Evolutionary conservation across 2,888 invertebrate genomes (phyloP).

Genomic region (Mesorhabditis sp.): DNA sequence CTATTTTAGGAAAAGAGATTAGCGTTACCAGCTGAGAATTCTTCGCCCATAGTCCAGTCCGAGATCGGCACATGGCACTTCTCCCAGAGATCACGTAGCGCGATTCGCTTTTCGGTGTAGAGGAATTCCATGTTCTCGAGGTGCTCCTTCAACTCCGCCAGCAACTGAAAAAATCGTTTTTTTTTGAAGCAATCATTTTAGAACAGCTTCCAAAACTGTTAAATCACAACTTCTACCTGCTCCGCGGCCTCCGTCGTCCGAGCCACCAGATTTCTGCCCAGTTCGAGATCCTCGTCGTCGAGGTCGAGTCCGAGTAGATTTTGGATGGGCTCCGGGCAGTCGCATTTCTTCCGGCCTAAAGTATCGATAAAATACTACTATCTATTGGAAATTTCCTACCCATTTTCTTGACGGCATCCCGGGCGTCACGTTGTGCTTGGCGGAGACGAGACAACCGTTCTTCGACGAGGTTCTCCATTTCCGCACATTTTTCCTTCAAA

Average conservation of each 20-base stretch:
- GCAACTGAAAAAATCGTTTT: no score
- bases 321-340: background rate
- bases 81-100: background rate
- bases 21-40: background rate
- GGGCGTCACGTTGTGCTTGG: background rate
- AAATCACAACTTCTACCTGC: no score
- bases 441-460: background rate
- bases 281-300: background rate
- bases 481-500: background rate
- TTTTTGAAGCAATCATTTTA: background rate
- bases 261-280: no score
- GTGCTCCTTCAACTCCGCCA: background rate
- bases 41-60: background rate
- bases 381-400: background rate
- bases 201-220: background rate
- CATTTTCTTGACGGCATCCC: background rate
- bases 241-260: background rate
- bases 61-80: background rate
- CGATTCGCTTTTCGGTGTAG: slow-evolving; percentile 4
- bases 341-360: background rate
- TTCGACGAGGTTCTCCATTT: background rate
- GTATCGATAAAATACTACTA: no score
- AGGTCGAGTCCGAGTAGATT: background rate
- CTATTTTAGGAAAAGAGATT: background rate
- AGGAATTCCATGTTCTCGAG: background rate